Evolutionary conservation across 2,113 vertebrate genomes (phyloP).

Genomic region (Chaetops frenatus): DNA sequence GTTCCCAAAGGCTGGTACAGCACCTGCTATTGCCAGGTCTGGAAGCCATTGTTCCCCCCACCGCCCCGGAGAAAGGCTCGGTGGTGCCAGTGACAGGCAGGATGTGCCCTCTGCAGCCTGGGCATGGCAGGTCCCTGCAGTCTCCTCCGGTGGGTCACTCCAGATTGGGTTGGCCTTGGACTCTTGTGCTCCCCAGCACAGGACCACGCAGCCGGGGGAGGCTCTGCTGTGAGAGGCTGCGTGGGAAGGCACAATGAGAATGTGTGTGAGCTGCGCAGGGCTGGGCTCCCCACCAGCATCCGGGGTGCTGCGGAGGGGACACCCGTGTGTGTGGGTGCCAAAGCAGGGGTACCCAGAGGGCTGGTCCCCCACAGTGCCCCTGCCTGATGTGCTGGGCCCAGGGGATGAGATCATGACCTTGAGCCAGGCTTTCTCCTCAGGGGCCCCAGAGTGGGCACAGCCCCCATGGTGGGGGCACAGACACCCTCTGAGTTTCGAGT

Average conservation of each 20-base stretch:
- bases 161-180: rapidly evolving
- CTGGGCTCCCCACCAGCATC: neutral
- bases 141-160: neutral
- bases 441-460: neutral
- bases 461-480: rapidly evolving
- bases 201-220: neutral
- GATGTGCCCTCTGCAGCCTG: neutral
- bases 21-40: neutral
- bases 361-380: neutral
- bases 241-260: neutral
- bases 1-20: neutral
- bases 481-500: neutral
- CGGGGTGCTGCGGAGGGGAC: neutral
- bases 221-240: neutral
- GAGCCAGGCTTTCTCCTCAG: neutral
- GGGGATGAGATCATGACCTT: neutral
- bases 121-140: neutral
- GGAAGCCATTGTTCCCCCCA: neutral
- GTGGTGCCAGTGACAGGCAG: neutral
- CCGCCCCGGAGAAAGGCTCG: neutral
- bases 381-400: neutral
- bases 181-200: neutral
- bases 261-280: neutral
- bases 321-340: rapidly evolving
- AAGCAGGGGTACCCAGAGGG: neutral